Base-by-base conservation (phyloP, 2,888 invertebrate species). In the Empis livida region DNA sequence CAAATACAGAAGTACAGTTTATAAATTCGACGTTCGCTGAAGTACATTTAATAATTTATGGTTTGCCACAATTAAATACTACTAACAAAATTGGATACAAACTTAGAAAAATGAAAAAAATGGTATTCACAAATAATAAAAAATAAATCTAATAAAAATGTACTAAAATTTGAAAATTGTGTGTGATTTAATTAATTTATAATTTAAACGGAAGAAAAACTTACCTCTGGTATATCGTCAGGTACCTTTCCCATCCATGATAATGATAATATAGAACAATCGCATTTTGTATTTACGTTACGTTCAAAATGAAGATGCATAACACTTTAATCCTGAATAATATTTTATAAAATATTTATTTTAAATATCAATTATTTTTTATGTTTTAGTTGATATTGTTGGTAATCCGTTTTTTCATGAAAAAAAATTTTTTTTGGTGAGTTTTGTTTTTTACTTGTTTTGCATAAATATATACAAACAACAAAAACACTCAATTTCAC, bases 231-330 rank as follows among this genome's bases (percentile, higher is more conserved):
- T 60, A 92, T 76, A 66, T 92, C 90, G 67, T 95, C 94, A 55
- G 94, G 94, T 60, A 94, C 92, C 73, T 94, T 93, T 56, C 94
- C 94, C 95, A 95, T 96, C 95, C 95, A 96, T 61, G 94, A 93
- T 65, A 95, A 77, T 59, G 92, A 90, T 61, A 93, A 75, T 65
- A 96, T 88, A 59, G 89, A 85, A 73, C 93, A 94, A 74, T 95
- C 95, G 74, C 93, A 92, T 74, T 89, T 88, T 58, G 92, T 90
- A 69, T 89, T 92, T 59, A 84, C 80, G 68, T 88, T 91, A 64
- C 88, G 84, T 71, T 95, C 95, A 71, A 94, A 93, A 75, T 94
- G 91, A 64, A 95, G 79, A 82, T 94, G 93, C 95, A 95, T 95
- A 68, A 67, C 56, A 49, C 32, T 27, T 17, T 5, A 31, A 37